Conservation (phyloP, 1,140 invertebrate genomes). For the Pseudomyrmex pallidus region DNA sequence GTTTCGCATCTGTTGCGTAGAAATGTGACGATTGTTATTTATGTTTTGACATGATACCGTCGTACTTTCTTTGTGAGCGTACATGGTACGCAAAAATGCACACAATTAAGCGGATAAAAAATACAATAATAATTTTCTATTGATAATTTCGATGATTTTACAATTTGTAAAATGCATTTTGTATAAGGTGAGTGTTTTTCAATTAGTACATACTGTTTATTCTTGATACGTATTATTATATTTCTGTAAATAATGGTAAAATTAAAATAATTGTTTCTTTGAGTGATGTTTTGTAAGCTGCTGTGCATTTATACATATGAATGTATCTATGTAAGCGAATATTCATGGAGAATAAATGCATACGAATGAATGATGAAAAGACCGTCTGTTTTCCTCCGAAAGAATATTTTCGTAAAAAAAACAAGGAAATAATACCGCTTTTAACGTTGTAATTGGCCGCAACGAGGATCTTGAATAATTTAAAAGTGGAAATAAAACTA, state of each 20-base stretch:
- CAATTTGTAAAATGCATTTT: background rate
- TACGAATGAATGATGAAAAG: background rate
- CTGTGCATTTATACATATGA: slow-evolving; percentile 24
- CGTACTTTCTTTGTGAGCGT: background rate
- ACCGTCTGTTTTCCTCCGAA: slow-evolving; percentile 22
- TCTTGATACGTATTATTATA: background rate
- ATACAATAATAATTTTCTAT: background rate
- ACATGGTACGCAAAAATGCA: background rate
- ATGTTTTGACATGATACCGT: too few species aligned
- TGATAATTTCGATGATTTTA: background rate
- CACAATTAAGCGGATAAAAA: slow-evolving; percentile 8
- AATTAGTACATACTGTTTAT: slow-evolving; percentile 1
- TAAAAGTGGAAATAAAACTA: too few species aligned
- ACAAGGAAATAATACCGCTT: too few species aligned
- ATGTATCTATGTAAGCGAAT: slow-evolving; percentile 10
- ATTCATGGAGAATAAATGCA: slow-evolving; percentile 22
- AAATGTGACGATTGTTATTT: background rate
- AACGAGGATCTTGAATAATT: too few species aligned
- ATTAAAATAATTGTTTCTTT: slow-evolving; percentile 18
- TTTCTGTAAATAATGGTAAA: slow-evolving; percentile 40
- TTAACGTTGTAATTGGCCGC: too few species aligned
- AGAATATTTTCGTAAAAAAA: too few species aligned
- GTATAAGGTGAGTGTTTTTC: slow-evolving; percentile 5
- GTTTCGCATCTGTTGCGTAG: slow-evolving; percentile 1
- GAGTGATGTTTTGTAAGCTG: slow-evolving; percentile 1